phyloP scores from a whole-genome alignment of 2,888 invertebrate species.

The Acleris literana region DNA sequence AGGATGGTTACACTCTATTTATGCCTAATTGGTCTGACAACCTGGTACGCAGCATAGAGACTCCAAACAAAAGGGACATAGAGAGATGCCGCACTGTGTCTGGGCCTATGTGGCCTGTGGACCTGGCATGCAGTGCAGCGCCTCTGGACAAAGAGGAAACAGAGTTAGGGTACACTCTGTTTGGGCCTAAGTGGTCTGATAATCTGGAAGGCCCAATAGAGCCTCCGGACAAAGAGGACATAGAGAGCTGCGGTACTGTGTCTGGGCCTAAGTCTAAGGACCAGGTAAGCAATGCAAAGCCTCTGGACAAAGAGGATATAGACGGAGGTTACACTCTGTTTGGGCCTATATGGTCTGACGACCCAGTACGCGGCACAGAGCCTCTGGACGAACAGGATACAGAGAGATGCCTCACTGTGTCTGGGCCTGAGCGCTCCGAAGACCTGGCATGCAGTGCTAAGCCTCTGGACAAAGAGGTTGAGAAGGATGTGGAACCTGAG shows the following conservation, averaged over 20 bases:
- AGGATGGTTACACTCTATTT: too few species aligned
- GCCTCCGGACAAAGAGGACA: slow-evolving; percentile 12
- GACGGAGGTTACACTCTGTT: too few species aligned
- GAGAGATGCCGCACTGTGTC: background rate
- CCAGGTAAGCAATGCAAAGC: background rate
- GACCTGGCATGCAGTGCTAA: too few species aligned
- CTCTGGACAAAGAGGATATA: slow-evolving; percentile 11
- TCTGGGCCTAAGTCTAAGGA: too few species aligned
- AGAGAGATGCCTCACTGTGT: background rate
- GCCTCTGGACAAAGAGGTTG: slow-evolving; percentile 10
- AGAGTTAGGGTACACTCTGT: too few species aligned
- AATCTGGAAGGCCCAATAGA: too few species aligned
- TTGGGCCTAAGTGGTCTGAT: too few species aligned
- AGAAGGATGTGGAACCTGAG: background rate
- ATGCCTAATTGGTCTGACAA: too few species aligned
- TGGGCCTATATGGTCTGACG: too few species aligned
- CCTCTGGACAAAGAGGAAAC: slow-evolving; percentile 8
- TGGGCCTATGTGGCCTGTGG: too few species aligned
- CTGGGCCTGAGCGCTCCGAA: too few species aligned
- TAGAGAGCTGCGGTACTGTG: background rate
- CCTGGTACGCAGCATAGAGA: background rate
- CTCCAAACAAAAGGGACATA: slow-evolving; percentile 10
- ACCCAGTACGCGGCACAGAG: background rate
- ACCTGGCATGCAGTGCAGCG: background rate
- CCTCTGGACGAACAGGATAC: slow-evolving; percentile 7